These are phyloP conservation scores for Trachurus trachurus DNA, from an alignment of 2,797 vertebrate genomes.

Conservation along the genomic window DNA sequence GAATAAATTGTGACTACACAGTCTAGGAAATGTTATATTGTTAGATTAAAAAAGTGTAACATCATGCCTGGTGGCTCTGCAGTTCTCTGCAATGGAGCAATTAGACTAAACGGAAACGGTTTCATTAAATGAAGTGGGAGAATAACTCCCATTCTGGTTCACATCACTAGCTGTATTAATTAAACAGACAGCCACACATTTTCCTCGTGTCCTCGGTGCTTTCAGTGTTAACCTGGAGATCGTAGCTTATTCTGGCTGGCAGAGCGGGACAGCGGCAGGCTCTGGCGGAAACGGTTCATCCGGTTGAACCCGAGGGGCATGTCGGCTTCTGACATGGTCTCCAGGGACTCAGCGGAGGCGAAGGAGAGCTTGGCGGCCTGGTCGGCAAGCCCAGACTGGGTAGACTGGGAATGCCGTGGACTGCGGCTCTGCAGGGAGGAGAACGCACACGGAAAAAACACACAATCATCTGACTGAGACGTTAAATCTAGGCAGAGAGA, in stretches of 20 bases:
- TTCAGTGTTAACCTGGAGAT: conserved; percentile 91
- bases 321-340: conserved; percentile 99
- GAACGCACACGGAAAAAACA: conserved; percentile 37
- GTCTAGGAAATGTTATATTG: neutral
- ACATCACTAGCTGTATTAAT: conserved; percentile 13
- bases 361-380: conserved; percentile 98
- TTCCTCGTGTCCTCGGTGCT: conserved; percentile 16
- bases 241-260: conserved; percentile 98
- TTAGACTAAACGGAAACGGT: conserved; percentile 7
- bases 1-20: neutral
- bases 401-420: conserved; percentile 95
- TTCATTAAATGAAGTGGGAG: conserved; percentile 10
- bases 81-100: conserved; percentile 7
- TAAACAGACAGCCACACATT: conserved; percentile 46
- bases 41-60: neutral
- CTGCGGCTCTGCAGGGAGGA: conserved; percentile 91
- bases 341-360: conserved; percentile 96
- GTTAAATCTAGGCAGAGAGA: conserved; percentile 59
- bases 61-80: conserved; percentile 2
- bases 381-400: conserved; percentile 96
- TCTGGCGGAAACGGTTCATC: conserved; percentile 98
- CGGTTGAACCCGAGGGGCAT: conserved; percentile 96
- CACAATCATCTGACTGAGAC: conserved; percentile 48
- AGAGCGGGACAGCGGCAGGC: conserved; percentile 95
- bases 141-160: conserved; percentile 6